Base-by-base conservation (phyloP, 2,888 invertebrate genomes). In the Neoaliturus tenellus region DNA sequence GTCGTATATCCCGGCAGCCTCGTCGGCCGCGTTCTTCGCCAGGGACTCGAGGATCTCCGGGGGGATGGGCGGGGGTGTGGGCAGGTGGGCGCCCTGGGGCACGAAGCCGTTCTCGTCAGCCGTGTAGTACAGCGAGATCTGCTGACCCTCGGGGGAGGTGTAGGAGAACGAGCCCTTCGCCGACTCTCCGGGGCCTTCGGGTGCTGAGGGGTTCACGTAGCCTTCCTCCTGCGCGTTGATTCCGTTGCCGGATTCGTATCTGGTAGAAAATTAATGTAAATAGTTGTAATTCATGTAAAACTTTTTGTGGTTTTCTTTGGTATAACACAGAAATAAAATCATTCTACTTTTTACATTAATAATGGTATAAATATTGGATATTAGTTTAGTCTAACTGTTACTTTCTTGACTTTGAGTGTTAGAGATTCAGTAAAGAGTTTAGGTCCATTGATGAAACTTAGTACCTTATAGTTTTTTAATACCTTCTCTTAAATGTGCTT, bases 121-220 rank as follows among this genome's bases (percentile, higher is more conserved):
- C 83, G 92, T 88, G 90, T 94, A 95, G 69, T 91, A 90, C 85
- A 95, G 89, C n/a, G 90, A 88, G 87, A 94, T 91, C 17, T 91
- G 91, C 62, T 92, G 90, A n/a, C 95, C 95, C 86, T 95, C 94
- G 17, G 93, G 93, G 35, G 93, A 92, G 5, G 95, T 93, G 89
- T 96, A 96, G 0, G 95, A 93, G 89, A 93, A 95, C 62, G 94
- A 94, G 62, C 96, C 96, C 89, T 95, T 94, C 1, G 95, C 95
- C 0, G 87, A 87, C 67, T 86, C 85, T 48, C 89, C 89, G 33
- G 86, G 85, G 81, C 92, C 92, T 0, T 92, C 92, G 41, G 93
- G 92, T 0, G 92, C 91, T 0, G 93, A 93, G 25, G 92, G 91
- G 89, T 93, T 93, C 58, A 93, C 91, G 82, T 89, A 90, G n/a